Percentiles rank a stretch among this genome's conserved stretches.
These are phyloP conservation scores for Herpailurus yagouaroundi DNA, from an alignment of 2,113 vertebrate species.

Conservation along the genomic window DNA sequence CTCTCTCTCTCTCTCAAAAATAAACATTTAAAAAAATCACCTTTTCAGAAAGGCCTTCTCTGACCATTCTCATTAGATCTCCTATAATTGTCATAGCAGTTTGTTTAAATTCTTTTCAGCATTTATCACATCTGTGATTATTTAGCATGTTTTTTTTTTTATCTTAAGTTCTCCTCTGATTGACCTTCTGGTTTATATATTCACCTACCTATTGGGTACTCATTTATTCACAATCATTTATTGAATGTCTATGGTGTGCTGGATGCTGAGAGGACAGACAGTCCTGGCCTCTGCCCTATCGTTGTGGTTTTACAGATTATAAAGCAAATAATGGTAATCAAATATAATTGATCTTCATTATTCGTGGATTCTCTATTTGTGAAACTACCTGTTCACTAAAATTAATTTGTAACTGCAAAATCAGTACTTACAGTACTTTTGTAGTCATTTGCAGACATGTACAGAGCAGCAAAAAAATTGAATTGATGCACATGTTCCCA, in stretches of 20 bases:
- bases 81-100: background rate
- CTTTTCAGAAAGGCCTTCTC: background rate
- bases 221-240: conserved; percentile 17
- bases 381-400: background rate
- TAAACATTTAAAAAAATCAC: background rate
- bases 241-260: background rate
- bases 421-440: background rate
- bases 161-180: background rate
- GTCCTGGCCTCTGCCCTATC: background rate
- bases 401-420: background rate
- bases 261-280: background rate
- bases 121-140: background rate
- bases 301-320: background rate
- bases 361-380: background rate
- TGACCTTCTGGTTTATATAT: background rate
- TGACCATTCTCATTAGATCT: background rate
- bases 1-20: no score
- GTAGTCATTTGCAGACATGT: background rate
- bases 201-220: background rate
- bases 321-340: background rate
- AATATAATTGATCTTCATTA: background rate
- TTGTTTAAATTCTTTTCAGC: background rate
- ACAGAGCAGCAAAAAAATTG: background rate
- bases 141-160: background rate
- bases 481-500: background rate